phyloP scores from a whole-genome alignment of 2,797 vertebrate species.

The Sylvia borin region DNA sequence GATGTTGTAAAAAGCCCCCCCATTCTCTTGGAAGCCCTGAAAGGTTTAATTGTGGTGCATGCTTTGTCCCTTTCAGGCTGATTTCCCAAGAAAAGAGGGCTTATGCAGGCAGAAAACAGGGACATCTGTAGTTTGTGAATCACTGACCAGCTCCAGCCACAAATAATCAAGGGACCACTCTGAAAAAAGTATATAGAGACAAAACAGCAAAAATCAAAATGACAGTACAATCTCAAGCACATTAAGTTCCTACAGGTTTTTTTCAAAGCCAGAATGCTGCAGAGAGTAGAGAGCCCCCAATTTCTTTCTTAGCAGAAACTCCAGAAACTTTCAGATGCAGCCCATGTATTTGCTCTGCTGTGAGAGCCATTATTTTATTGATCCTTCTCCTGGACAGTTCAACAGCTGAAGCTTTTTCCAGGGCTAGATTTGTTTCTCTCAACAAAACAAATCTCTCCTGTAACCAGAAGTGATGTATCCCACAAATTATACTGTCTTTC shows the following conservation, averaged over 20 bases:
- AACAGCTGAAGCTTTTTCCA: background rate
- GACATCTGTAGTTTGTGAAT: background rate
- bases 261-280: background rate
- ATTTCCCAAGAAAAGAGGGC: background rate
- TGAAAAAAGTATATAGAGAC: background rate
- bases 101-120: background rate
- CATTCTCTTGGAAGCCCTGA: background rate
- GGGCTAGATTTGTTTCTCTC: background rate
- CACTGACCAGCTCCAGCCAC: background rate
- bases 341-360: background rate
- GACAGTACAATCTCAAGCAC: background rate
- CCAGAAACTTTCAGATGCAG: conserved; percentile 1
- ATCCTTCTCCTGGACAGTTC: background rate
- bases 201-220: background rate
- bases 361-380: background rate
- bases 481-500: background rate
- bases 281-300: background rate
- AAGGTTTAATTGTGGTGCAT: background rate
- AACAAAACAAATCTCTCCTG: background rate
- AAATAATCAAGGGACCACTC: background rate
- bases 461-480: background rate
- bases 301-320: background rate
- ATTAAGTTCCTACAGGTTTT: background rate
- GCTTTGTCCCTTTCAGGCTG: background rate
- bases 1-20: background rate